phyloP scores from a whole-genome alignment of 2,888 invertebrate species.

The Drosophila koepferae region DNA sequence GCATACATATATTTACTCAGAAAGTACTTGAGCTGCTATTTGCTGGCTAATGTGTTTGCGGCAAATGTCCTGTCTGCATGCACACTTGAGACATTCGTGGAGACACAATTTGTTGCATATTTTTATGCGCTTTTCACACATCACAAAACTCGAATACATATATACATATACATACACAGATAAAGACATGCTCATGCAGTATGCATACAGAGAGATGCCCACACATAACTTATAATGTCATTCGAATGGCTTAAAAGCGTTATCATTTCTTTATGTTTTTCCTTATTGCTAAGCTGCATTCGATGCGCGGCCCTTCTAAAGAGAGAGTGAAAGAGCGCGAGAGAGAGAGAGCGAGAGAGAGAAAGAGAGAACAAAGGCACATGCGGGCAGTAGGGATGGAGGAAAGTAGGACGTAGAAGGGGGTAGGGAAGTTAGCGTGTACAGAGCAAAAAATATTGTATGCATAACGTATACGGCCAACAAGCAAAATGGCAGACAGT shows the following conservation, averaged over 20 bases:
- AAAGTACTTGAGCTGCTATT: not conserved
- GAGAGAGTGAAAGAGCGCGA: not conserved
- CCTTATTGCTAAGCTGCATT: slow-evolving; percentile 61
- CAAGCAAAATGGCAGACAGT: slow-evolving; percentile 61
- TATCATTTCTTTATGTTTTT: slow-evolving; percentile 72
- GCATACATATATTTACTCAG: not conserved
- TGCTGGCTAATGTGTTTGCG: not conserved
- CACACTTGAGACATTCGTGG: slow-evolving; percentile 1
- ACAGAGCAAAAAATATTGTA: slow-evolving; percentile 56
- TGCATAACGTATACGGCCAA: slow-evolving; percentile 68
- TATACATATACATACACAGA: slow-evolving; percentile 9
- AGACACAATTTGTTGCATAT: slow-evolving; percentile 40
- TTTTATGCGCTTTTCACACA: slow-evolving; percentile 43
- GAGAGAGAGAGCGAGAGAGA: not conserved
- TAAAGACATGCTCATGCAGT: slow-evolving; percentile 5
- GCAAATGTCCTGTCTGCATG: not conserved
- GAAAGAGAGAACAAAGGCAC: slow-evolving; percentile 13
- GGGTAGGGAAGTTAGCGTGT: not conserved
- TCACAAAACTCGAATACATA: slow-evolving; percentile 38
- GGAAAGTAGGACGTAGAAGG: too few relatives aligned
- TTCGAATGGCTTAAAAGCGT: slow-evolving; percentile 64
- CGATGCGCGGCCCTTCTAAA: slow-evolving; percentile 35
- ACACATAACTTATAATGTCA: slow-evolving; percentile 70
- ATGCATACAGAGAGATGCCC: slow-evolving; percentile 12
- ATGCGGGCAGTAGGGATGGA: not conserved